Percentiles rank a stretch among this genome's conserved stretches.
Conservation (phyloP, 1,140 invertebrate genomes). For the Andricus grossulariae region DNA sequence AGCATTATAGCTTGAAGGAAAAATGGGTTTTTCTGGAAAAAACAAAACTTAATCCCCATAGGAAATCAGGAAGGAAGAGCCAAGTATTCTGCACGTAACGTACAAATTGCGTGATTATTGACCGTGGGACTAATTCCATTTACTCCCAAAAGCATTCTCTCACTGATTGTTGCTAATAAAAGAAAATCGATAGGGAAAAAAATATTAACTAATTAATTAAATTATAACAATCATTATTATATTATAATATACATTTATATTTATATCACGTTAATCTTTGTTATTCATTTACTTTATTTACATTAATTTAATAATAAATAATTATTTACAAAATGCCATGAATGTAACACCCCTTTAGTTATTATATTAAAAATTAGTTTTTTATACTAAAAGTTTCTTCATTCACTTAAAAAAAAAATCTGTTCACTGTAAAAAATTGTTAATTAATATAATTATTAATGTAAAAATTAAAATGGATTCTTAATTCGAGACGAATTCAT, state of each 20-base stretch:
- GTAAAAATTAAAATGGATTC: too few species aligned
- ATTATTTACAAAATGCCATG: too few species aligned
- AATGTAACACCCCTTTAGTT: too few species aligned
- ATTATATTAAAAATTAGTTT: too few species aligned
- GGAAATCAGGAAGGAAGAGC: conserved; percentile 14
- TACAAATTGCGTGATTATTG: conserved; percentile 24
- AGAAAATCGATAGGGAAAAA: background rate
- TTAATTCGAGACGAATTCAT: too few species aligned
- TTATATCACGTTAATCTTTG: too few species aligned
- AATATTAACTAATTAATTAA: background rate
- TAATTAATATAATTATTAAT: too few species aligned
- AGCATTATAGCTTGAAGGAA: conserved; percentile 5
- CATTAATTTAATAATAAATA: too few species aligned
- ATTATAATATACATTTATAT: background rate
- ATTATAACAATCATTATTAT: background rate
- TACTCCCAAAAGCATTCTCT: background rate
- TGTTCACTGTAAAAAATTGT: too few species aligned
- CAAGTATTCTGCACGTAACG: background rate
- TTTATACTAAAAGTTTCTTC: too few species aligned
- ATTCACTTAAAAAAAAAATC: too few species aligned
- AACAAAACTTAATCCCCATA: conserved; percentile 1
- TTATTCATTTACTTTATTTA: too few species aligned
- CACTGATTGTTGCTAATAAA: background rate
- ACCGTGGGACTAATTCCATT: conserved; percentile 2
- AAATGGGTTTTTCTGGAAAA: background rate